Percentiles rank a stretch among this genome's conserved stretches.
These are phyloP conservation scores for Grantiella picta DNA, from an alignment of 2,113 vertebrate genomes.

Conservation along the genomic window DNA sequence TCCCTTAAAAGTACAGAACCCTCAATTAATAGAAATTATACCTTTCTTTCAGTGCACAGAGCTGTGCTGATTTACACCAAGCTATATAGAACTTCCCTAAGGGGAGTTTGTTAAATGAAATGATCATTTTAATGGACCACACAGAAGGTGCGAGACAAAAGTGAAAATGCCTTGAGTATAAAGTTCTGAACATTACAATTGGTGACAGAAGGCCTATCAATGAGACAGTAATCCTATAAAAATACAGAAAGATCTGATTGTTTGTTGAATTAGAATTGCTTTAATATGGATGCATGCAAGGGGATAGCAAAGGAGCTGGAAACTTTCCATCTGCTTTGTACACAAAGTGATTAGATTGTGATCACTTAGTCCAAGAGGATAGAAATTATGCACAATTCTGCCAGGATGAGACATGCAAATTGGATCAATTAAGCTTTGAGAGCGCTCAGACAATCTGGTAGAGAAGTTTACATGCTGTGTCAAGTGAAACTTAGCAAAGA, in stretches of 20 bases:
- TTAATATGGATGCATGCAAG: constrained; percentile 17
- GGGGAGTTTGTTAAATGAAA: constrained; percentile 3
- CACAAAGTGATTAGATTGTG: constrained; percentile 52
- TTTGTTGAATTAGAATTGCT: constrained; percentile 9
- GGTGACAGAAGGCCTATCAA: constrained; percentile 61
- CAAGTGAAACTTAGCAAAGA: constrained; percentile 57
- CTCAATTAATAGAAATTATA: not conserved
- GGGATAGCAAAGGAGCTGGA: constrained; percentile 38
- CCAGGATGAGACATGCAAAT: constrained; percentile 57
- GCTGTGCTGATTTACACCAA: not conserved
- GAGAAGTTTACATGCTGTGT: constrained; percentile 52
- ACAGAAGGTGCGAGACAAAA: constrained; percentile 24
- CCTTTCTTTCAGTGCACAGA: not conserved
- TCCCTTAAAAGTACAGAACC: not conserved
- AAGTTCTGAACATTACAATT: constrained; percentile 25
- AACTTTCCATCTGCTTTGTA: constrained; percentile 61
- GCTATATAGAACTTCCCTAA: not conserved
- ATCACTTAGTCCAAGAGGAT: constrained; percentile 51
- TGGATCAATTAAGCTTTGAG: constrained; percentile 65
- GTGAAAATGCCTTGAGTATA: constrained; percentile 1
- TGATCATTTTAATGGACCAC: not conserved
- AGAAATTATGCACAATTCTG: constrained; percentile 50
- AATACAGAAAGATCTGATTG: constrained; percentile 41
- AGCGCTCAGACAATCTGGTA: constrained; percentile 58
- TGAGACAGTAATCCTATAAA: constrained; percentile 46